Evolutionary conservation across 2,113 vertebrate genomes (phyloP), one percentile per base, ranked within the genome.

Genomic region (Xenopus borealis): DNA sequence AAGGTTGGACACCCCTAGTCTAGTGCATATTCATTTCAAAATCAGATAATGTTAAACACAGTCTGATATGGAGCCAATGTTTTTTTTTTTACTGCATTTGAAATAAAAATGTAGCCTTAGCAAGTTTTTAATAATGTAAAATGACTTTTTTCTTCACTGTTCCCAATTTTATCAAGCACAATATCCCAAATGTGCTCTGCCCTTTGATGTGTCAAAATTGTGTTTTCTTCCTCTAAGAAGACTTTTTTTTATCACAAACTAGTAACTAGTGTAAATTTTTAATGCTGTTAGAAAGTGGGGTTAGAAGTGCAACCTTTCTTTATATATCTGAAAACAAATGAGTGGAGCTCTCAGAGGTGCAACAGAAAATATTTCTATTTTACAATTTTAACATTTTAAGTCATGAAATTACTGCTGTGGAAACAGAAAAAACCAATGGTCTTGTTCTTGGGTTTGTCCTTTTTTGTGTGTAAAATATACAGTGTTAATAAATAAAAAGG

Each of bases 71-170:
- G 12, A 61, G 40, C 4, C 44, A 23, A 13, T 23, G 18, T 52
- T 27, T 58, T 5, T 40, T 16, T 58, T 58, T 58, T 58, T 58
- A 17, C 55, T 18, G 55, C 18, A 19, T 58, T 18, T 58, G 55
- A 58, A 58, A 58, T 58, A 58, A 50, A 50, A 58, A 58, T 58
- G 17, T 58, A 58, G 8, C 55, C 18, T 10, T 18, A 58, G 18
- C 55, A 58, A 58, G 55, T 58, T 58, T 58, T 58, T 58, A 58
- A 58, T 58, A 58, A 58, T 58, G 8, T 58, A 58, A 58, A 58
- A 58, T 58, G 2, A 58, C 55, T 58, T 58, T 58, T 58, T 5
- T 16, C 8, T 58, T 19, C 18, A 10, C 14, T 9, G 8, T 12
- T 58, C 19, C 7, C 14, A 9, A 3, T 19, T 58, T 58, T 19